A percentile compares a stretch with the other conserved stretches of the same genome.
Evolutionary conservation across 1,140 invertebrate genomes (phyloP).

Genomic region (Aphaenogaster ashmeadi): DNA sequence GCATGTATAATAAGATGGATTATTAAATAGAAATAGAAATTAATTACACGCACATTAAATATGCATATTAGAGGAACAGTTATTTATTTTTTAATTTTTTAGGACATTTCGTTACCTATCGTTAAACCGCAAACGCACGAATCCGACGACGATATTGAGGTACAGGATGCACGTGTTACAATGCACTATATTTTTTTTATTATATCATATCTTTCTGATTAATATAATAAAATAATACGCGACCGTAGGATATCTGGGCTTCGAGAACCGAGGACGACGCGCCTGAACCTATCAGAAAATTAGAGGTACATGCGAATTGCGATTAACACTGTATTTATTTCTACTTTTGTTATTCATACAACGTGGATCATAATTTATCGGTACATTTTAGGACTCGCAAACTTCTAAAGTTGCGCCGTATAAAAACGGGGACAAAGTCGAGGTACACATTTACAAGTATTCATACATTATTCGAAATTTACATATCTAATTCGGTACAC

Average conservation of each 20-base stretch:
- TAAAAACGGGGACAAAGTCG: constrained; percentile 1
- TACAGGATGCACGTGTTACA: constrained; percentile 59
- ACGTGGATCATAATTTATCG: constrained; percentile 1
- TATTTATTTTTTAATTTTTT: constrained; percentile 36
- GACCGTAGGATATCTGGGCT: constrained; percentile 56
- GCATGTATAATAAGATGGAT: neutral
- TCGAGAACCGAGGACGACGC: constrained; percentile 31
- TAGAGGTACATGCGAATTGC: constrained; percentile 32
- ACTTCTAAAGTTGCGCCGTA: constrained; percentile 10
- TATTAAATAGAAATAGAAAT: neutral
- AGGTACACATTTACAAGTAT: constrained; percentile 25
- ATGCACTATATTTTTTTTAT: constrained; percentile 22
- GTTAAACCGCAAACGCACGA: constrained; percentile 32
- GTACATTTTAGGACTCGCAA: constrained; percentile 46
- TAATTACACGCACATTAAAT: neutral
- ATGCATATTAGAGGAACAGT: neutral
- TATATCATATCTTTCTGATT: neutral
- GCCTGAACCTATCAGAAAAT: constrained; percentile 38
- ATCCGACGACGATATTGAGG: constrained; percentile 64
- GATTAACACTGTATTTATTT: neutral
- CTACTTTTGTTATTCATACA: neutral
- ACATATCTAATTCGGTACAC: constrained; percentile 11
- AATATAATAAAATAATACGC: constrained; percentile 35
- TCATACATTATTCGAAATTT: constrained; percentile 29
- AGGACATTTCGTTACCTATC: constrained; percentile 12